These are phyloP conservation scores for Globicephala melas DNA, from an alignment of 2,113 vertebrate species.

Conservation along the genomic window DNA sequence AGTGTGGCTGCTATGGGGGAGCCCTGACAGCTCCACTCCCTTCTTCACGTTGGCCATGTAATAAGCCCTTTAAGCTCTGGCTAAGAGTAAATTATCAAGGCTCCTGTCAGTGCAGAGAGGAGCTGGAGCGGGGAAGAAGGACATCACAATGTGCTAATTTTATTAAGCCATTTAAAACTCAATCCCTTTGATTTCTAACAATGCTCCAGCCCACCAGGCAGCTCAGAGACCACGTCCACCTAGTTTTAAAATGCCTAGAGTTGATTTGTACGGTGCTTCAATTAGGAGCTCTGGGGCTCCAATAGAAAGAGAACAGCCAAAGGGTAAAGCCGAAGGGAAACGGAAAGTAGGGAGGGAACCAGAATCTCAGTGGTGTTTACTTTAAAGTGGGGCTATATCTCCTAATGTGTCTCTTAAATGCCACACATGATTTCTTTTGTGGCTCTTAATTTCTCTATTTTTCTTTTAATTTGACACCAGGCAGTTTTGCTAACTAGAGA, in stretches of 20 bases:
- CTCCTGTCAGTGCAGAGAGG: neutral
- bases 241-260: neutral
- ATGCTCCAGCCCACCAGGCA: slow-evolving; percentile 19
- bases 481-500: slow-evolving; percentile 66
- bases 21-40: slow-evolving; percentile 54
- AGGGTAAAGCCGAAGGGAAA: neutral
- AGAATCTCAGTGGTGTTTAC: neutral
- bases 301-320: neutral
- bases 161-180: slow-evolving; percentile 54
- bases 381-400: neutral
- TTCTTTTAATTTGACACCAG: slow-evolving; percentile 54
- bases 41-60: slow-evolving; percentile 43
- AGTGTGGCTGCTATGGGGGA: neutral
- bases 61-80: neutral
- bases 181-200: slow-evolving; percentile 50
- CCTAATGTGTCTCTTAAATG: slow-evolving; percentile 4
- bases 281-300: neutral
- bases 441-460: neutral
- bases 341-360: neutral
- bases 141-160: slow-evolving; percentile 11
- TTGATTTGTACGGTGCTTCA: neutral
- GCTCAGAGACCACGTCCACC: neutral
- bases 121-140: slow-evolving; percentile 10
- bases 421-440: neutral
- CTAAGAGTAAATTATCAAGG: slow-evolving; percentile 39